phyloP scores from a whole-genome alignment of 2,797 vertebrate genomes.

The Eremophila alpestris region DNA sequence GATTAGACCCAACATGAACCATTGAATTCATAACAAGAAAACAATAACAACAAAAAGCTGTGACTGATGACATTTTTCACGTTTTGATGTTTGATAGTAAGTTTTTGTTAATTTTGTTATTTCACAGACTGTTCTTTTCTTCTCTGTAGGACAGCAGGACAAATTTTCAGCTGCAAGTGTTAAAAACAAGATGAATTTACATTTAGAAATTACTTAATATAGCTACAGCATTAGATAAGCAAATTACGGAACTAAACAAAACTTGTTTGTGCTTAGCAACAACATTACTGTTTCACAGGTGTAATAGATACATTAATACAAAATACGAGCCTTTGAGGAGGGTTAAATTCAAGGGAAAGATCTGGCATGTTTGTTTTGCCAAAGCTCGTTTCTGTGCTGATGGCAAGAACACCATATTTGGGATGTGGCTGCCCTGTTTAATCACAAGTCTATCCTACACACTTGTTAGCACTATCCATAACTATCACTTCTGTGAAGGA shows the following conservation, averaged over 20 bases:
- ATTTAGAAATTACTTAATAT: background rate
- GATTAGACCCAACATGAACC: background rate
- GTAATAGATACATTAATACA: background rate
- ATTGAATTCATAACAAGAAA: background rate
- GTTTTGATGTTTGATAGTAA: background rate
- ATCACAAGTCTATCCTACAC: background rate
- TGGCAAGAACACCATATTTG: background rate
- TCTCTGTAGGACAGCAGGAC: background rate
- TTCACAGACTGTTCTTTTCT: rapidly evolving
- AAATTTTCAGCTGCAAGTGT: background rate
- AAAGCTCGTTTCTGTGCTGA: background rate
- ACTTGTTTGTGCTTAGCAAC: rapidly evolving
- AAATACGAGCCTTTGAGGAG: background rate
- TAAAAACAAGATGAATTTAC: background rate
- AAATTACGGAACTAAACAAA: background rate
- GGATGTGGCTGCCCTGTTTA: background rate
- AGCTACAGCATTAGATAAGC: background rate
- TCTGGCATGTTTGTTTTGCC: background rate
- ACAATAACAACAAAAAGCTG: rapidly evolving
- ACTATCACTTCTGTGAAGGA: background rate
- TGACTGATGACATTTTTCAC: background rate
- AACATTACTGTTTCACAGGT: background rate
- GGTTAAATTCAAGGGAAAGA: background rate
- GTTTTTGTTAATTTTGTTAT: background rate
- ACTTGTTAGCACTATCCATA: background rate